phyloP scores from a whole-genome alignment of 2,888 invertebrate species.

The Alviniconcha strummeri region DNA sequence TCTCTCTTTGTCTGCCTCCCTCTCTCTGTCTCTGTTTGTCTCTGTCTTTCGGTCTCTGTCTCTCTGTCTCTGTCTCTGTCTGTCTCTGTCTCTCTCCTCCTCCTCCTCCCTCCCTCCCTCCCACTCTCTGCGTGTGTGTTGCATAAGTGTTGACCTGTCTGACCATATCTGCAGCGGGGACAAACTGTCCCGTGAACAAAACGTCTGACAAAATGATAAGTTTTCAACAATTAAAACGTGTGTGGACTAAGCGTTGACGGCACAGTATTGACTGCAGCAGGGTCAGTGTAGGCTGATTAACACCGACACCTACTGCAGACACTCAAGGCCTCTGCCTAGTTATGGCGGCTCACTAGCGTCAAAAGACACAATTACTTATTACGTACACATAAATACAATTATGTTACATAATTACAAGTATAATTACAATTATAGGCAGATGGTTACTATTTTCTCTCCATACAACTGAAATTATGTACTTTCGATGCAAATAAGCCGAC shows the following conservation, averaged over 20 bases:
- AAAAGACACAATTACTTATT: no score
- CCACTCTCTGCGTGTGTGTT: neutral
- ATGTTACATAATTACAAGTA: no score
- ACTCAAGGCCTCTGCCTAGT: no score
- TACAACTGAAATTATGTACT: no score
- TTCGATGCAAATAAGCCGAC: no score
- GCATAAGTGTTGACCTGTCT: neutral
- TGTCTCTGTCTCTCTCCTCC: neutral
- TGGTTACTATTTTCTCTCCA: no score
- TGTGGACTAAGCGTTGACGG: no score
- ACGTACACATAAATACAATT: no score
- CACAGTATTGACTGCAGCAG: neutral
- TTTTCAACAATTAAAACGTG: no score
- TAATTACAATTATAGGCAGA: no score
- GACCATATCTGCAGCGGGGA: neutral
- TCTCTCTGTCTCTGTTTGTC: conserved; percentile 8
- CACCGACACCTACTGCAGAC: neutral
- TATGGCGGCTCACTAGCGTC: no score
- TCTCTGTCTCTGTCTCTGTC: neutral
- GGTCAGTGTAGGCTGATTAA: neutral
- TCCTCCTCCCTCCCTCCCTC: neutral
- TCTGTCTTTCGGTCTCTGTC: neutral
- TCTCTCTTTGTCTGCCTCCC: neutral
- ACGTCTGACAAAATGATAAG: neutral
- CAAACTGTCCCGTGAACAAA: neutral